Evolutionary conservation across 2,113 vertebrate genomes (phyloP).

Genomic region (Phasianus colchicus): DNA sequence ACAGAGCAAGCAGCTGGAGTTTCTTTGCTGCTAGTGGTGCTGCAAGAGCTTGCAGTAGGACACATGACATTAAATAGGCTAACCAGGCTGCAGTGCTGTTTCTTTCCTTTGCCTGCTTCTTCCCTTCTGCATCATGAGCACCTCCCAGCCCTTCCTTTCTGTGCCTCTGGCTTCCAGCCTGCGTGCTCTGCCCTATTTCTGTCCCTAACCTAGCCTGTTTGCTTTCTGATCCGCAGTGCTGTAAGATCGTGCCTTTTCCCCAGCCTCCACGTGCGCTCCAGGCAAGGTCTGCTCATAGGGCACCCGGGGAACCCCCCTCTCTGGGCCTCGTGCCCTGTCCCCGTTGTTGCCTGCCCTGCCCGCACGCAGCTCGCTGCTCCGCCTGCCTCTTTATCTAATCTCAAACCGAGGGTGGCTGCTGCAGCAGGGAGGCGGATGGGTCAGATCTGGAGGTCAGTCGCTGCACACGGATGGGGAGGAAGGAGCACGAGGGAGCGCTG

Average conservation of each 20-base stretch:
- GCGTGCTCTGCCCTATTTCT: conserved; percentile 46
- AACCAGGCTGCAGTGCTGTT: background rate
- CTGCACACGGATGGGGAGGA: background rate
- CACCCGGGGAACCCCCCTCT: background rate
- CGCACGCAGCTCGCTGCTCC: background rate
- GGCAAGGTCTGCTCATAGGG: background rate
- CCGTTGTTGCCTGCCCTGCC: background rate
- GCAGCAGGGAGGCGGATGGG: background rate
- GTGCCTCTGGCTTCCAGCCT: background rate
- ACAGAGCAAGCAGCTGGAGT: background rate
- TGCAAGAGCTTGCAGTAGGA: background rate
- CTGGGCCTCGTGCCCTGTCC: background rate
- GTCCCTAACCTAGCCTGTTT: conserved; percentile 51
- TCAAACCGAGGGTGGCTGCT: background rate
- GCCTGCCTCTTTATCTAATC: background rate
- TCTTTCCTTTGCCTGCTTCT: background rate
- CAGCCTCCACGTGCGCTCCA: background rate
- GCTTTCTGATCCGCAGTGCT: conserved; percentile 1
- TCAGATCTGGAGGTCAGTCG: background rate
- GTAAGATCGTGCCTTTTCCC: background rate
- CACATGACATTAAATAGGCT: background rate
- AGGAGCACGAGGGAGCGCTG: background rate
- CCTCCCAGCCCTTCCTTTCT: conserved; percentile 12
- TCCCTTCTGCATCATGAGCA: background rate
- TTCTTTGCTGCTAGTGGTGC: background rate